Conservation (phyloP, 2,888 invertebrate genomes). For the Thereva nobilitata region DNA sequence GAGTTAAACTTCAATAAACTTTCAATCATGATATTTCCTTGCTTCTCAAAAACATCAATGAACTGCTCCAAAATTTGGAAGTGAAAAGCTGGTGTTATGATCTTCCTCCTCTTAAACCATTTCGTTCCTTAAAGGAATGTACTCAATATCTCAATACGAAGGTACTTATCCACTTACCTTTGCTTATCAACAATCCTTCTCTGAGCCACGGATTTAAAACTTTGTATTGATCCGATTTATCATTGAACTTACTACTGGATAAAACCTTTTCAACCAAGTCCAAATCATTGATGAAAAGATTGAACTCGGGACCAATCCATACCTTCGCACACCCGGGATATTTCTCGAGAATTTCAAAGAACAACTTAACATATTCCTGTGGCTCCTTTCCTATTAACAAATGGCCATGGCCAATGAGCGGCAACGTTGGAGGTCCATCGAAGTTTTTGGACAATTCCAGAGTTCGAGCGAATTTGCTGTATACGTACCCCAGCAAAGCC, state of each 20-base stretch:
- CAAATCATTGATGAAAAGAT: conserved; percentile 22
- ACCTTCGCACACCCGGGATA: conserved; percentile 44
- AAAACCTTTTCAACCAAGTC: conserved; percentile 26
- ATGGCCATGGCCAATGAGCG: conserved; percentile 59
- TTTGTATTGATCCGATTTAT: conserved; percentile 40
- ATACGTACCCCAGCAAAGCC: too few species aligned
- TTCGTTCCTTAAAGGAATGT: conserved; percentile 57
- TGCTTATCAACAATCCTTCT: conserved; percentile 37
- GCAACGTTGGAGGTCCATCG: conserved; percentile 54
- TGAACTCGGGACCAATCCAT: conserved; percentile 9
- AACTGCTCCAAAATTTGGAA: conserved; percentile 73
- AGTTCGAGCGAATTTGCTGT: neutral
- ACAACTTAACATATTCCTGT: conserved; percentile 49
- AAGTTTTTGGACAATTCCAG: conserved; percentile 40
- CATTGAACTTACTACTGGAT: conserved; percentile 13
- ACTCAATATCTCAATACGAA: conserved; percentile 52
- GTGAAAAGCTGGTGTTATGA: conserved; percentile 75
- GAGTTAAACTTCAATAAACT: conserved; percentile 57
- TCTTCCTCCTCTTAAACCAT: conserved; percentile 68
- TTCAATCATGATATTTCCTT: conserved; percentile 62
- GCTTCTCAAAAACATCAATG: conserved; percentile 67
- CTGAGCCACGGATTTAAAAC: conserved; percentile 40
- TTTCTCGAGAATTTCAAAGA: conserved; percentile 53
- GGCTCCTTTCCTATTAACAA: conserved; percentile 59
- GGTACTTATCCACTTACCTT: conserved; percentile 10